Percentiles rank a stretch among this genome's conserved stretches.
Evolutionary conservation across 2,888 invertebrate genomes (phyloP).

Genomic region (Morpho helenor): DNA sequence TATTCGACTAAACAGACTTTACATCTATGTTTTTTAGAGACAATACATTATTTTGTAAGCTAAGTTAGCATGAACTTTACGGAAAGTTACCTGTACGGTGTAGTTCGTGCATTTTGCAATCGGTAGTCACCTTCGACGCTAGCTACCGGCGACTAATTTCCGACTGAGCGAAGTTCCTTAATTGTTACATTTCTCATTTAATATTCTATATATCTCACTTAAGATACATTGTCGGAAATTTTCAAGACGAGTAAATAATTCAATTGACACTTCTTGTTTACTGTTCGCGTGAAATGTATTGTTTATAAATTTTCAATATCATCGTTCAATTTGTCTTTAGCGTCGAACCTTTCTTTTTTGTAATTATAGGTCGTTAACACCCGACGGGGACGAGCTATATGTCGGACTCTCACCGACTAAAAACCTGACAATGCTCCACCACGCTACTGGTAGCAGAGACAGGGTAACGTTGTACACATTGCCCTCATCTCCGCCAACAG

Average conservation of each 20-base stretch:
- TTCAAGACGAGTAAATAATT: neutral
- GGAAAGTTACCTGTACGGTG: slow-evolving; percentile 12
- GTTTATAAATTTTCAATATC: no score
- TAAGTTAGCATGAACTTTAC: slow-evolving; percentile 16
- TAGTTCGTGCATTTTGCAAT: slow-evolving; percentile 37
- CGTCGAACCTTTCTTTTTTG: no score
- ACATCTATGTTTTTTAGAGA: neutral
- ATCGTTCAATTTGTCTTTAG: no score
- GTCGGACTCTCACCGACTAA: no score
- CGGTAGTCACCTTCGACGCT: slow-evolving; percentile 38
- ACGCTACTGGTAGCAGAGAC: no score
- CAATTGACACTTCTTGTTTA: neutral
- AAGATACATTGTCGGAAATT: slow-evolving; percentile 12
- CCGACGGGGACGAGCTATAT: no score
- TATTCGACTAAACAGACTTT: neutral
- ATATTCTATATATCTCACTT: slow-evolving; percentile 27
- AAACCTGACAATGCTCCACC: no score
- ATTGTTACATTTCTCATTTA: slow-evolving; percentile 42
- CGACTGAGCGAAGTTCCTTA: slow-evolving; percentile 48
- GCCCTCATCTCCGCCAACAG: no score
- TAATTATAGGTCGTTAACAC: no score
- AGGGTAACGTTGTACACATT: no score
- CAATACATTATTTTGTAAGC: neutral
- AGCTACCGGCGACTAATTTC: slow-evolving; percentile 70
- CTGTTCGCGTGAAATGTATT: no score